Evolutionary conservation across 2,888 invertebrate genomes (phyloP), one percentile per base, ranked within the genome.

Genomic region (Leucozona laternaria): DNA sequence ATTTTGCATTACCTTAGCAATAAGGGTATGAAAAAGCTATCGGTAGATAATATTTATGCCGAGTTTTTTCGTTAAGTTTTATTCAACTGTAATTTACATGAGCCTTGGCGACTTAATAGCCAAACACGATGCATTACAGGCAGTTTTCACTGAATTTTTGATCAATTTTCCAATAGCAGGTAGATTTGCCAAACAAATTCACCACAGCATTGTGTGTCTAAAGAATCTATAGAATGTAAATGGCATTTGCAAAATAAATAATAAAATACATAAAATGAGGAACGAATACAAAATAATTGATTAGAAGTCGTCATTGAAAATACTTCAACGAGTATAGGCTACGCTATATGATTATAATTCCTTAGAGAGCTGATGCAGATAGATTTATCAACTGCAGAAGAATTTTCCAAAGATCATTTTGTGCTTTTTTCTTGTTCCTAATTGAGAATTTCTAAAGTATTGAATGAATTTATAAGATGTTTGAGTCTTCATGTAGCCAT

Each of bases 381-480:
- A 64, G 7, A 62, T 28, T 62, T 62, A 25, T 62, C 62, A 62
- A 62, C 8, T 62, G 28, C 62, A 62, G 62, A 43, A 37, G 11
- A 28, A 31, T 45, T 28, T 45, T 17, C 7, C 20, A 15, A 22
- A 37, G 20, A 20, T 22, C 22, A 40, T 60, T 60, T 22, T 40
- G 22, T 22, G 15, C 6, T n/a, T n/a, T 10, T 45, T 1, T 11
- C 25, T 53, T 5, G 10, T 4, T 25, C 5, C 2, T 20, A 17
- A 53, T 20, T 34, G 17, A 10, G 25, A 57, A 17, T 57, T 31
- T 57, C 31, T 10, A 34, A 17, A 11, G 28, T 60, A 37, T 40
- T n/a, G 31, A 45, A 43, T 28, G 22, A 5, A 60, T 15, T 15
- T 22, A 20, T 2, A 55, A 57, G 8, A 60, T n/a, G 6, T 31